Percentiles rank a stretch among this genome's conserved stretches.
Conservation (phyloP, 2,888 invertebrate genomes). For the Dicranocentrus wangi region DNA sequence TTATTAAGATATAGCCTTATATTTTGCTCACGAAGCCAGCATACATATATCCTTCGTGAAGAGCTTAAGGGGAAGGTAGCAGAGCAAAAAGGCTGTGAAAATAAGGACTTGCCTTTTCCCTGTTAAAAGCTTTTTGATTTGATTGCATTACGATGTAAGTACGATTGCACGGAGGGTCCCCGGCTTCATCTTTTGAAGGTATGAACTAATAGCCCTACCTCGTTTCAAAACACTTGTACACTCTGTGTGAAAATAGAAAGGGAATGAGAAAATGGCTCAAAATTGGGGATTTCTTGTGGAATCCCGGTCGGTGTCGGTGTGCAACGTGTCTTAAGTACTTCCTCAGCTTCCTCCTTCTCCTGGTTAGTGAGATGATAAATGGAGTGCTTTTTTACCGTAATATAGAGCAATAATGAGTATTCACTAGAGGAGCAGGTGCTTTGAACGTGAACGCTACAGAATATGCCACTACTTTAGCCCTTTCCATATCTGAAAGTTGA, state of each 20-base stretch:
- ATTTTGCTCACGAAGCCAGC: neutral
- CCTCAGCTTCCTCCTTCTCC: constrained; percentile 11
- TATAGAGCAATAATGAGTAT: constrained; percentile 17
- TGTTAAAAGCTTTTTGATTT: constrained; percentile 15
- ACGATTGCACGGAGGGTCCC: no score
- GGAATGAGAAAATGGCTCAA: no score
- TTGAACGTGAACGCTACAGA: neutral
- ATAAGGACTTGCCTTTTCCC: constrained; percentile 44
- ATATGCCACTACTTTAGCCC: neutral
- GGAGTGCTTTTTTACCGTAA: constrained; percentile 40
- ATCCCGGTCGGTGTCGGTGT: no score
- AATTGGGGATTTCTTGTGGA: no score
- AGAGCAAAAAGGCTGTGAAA: constrained; percentile 19
- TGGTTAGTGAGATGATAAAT: constrained; percentile 43
- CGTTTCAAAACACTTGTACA: no score
- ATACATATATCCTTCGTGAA: no score
- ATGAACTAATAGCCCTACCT: no score
- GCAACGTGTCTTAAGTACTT: no score
- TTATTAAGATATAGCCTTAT: neutral
- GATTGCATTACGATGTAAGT: no score
- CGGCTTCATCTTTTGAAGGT: no score
- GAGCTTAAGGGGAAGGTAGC: neutral
- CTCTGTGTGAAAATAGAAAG: no score
- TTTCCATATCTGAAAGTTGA: no score
- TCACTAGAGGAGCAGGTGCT: constrained; percentile 10